These are phyloP conservation scores for Synergus itoensis DNA, from an alignment of 2,888 invertebrate genomes.

Conservation along the genomic window DNA sequence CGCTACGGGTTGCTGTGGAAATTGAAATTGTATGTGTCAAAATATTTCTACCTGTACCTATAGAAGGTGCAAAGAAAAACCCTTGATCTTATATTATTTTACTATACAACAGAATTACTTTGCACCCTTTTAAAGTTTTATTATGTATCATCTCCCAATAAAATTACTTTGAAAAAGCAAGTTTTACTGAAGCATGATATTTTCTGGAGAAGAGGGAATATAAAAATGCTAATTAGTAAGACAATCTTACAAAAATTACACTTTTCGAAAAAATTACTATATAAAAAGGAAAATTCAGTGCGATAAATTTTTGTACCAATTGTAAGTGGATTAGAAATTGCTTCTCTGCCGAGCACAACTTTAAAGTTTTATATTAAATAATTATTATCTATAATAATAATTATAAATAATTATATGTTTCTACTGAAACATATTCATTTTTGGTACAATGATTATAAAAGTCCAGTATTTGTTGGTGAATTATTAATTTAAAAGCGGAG, in stretches of 20 bases:
- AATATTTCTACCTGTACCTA: constrained; percentile 3
- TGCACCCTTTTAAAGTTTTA: background rate
- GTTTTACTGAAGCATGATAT: background rate
- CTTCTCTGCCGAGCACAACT: background rate
- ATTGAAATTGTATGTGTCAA: constrained; percentile 34
- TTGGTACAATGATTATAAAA: background rate
- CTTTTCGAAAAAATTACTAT: background rate
- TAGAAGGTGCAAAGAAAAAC: background rate
- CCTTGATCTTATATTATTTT: background rate
- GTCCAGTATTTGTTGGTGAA: background rate
- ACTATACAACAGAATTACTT: background rate
- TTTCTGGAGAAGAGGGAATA: background rate
- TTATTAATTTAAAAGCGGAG: background rate
- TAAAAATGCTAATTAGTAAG: background rate
- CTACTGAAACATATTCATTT: background rate
- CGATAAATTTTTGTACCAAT: constrained; percentile 29
- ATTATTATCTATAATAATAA: background rate
- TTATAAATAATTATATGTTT: background rate
- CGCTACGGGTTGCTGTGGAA: constrained; percentile 52
- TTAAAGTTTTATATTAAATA: background rate
- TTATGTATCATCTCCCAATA: background rate
- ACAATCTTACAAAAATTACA: background rate
- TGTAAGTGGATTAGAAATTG: background rate
- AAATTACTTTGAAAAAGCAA: background rate
- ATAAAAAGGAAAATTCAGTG: background rate